Conservation (phyloP, 2,797 vertebrate species). For the Atherinosoma microstoma region DNA sequence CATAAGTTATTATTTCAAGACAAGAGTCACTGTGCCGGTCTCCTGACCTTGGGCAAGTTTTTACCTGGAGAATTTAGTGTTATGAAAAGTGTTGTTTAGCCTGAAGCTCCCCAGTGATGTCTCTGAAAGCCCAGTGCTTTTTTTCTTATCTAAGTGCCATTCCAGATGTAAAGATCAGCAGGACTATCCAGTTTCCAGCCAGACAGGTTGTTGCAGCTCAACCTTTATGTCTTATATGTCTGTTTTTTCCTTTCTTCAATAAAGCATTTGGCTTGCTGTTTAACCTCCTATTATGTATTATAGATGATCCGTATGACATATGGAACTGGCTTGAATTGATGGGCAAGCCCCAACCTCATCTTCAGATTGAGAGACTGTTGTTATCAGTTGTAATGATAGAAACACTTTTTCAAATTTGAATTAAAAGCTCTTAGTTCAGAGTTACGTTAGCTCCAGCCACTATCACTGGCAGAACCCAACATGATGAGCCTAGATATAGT, state of each 20-base stretch:
- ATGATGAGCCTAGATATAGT: constrained; percentile 56
- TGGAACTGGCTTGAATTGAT: not conserved
- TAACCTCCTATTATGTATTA: not conserved
- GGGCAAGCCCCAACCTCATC: not conserved
- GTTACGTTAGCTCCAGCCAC: not conserved
- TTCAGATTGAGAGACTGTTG: not conserved
- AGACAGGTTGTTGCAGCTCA: not conserved
- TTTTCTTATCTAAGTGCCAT: constrained; percentile 34
- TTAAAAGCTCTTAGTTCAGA: not conserved
- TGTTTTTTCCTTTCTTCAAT: not conserved
- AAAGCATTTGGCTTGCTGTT: not conserved
- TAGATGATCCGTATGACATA: not conserved
- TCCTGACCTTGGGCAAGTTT: constrained; percentile 23
- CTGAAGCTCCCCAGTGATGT: constrained; percentile 56
- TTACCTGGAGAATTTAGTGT: constrained; percentile 33
- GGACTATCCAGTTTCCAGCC: constrained; percentile 22
- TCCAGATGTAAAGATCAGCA: constrained; percentile 56
- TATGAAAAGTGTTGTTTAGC: constrained; percentile 26
- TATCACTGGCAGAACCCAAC: constrained; percentile 18
- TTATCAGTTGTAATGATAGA: not conserved
- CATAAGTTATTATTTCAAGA: not conserved
- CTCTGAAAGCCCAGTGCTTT: constrained; percentile 37
- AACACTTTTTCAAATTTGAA: not conserved
- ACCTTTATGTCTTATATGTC: not conserved
- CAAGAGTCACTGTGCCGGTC: not conserved